Conservation (phyloP, 2,888 invertebrate genomes). For the Theretra japonica region DNA sequence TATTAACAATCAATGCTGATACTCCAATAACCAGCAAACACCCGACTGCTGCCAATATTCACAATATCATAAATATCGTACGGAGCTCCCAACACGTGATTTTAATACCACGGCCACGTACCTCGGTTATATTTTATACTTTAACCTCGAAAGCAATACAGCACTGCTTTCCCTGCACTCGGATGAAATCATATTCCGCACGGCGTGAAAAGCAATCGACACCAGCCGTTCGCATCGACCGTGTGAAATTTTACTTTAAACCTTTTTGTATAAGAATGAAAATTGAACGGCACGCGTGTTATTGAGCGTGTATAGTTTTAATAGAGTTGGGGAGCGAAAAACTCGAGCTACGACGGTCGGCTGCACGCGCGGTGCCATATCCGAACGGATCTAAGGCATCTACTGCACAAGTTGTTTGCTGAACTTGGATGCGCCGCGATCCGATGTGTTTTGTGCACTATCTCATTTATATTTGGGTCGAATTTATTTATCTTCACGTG, state of each 20-base stretch:
- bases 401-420: conserved; percentile 7
- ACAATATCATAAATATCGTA: conserved; percentile 31
- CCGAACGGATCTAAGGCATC: conserved; percentile 5
- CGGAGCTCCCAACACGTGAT: conserved; percentile 30
- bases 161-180: conserved; percentile 64
- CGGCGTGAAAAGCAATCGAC: conserved; percentile 65
- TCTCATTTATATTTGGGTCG: not conserved
- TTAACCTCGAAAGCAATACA: conserved; percentile 53
- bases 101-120: conserved; percentile 41
- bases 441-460: conserved; percentile 13
- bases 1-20: not conserved
- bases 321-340: conserved; percentile 53
- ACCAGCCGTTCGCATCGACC: conserved; percentile 37
- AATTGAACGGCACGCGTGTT: conserved; percentile 38
- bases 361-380: conserved; percentile 47
- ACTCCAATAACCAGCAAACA: not conserved
- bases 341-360: conserved; percentile 56
- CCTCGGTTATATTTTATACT: conserved; percentile 40
- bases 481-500: not conserved
- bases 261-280: conserved; percentile 43
- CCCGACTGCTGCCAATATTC: not conserved
- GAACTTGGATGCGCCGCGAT: conserved; percentile 1
- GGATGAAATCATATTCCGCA: conserved; percentile 64
- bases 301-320: conserved; percentile 46
- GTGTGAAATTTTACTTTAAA: conserved; percentile 38